Evolutionary conservation across 2,888 invertebrate species (phyloP), one percentile per base, ranked within the genome.

Genomic region (Electrophaes corylata): DNA sequence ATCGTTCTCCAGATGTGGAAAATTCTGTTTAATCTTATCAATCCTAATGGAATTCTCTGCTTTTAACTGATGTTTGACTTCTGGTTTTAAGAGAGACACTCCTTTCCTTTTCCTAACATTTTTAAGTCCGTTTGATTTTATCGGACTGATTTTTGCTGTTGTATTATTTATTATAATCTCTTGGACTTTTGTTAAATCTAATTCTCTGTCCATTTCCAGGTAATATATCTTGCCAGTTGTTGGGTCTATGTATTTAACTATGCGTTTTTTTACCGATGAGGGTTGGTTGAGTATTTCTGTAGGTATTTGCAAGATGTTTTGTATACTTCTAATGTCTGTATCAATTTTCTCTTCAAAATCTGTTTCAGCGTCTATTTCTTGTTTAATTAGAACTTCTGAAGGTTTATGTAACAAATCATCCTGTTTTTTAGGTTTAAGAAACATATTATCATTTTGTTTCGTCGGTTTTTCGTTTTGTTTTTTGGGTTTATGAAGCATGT

Each of bases 161-260:
- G 81, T 79, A 37, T 83, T 77, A 4, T 89, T 88, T 1, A 91
- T 86, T 0, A 91, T 83, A 0, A 91, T 89, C 62, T 91, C 91
- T 56, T 90, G 87, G 0, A 90, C 88, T 66, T 81, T 88, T 1
- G 76, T 86, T 14, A 91, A 39, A 53, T 90, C 91, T 58, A 91
- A 43, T 0, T 76, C 71, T 55, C 86, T 70, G 39, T 91, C 90
- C 84, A 91, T 85, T 78, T 91, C 91, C 62, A 91, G 62, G 35
- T 89, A 91, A 41, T 86, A 90, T 20, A 91, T 88, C 62, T 90
- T 91, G 0, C 88, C 84, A 23, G 90, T 91, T 0, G 76, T 80
- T 0, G 88, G 87, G 23, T 91, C 88, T 59, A 91, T 83, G 53
- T 90, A 91, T 62, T 91, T 91, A 35, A 91, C 84, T 60, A 91